Base-by-base conservation (phyloP, 2,797 vertebrate genomes). In the Falco novaeseelandiae region DNA sequence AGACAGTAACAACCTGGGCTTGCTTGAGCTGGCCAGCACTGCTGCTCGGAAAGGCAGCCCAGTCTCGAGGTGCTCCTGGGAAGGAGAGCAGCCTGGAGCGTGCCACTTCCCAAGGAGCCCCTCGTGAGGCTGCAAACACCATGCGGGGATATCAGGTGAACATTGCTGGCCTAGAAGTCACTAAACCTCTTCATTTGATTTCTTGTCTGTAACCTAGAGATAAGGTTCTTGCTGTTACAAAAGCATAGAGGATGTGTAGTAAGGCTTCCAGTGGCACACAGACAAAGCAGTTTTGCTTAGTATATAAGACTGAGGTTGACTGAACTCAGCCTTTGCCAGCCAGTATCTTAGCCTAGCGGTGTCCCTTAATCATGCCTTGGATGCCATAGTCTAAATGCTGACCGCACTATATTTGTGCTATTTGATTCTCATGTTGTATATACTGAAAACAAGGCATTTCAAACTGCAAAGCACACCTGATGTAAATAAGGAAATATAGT, bases 81-180 rank as follows among this genome's bases (percentile, higher is more conserved):
- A 89, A 76, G n/a, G 14, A 76, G 21, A 11, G 13, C 40, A 87
- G 8, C 42, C 23, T n/a, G 21, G 38, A 90, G 7, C 2, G 0
- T 11, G 8, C 3, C 12, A 3, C 16, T 71, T 81, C 49, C 59
- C 21, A 73, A 49, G 36, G 16, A 83, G 14, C 5, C 16, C 48
- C 30, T 26, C 0, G 1, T 1, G 3, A 81, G 34, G 34, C 52
- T 80, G 48, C 44, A 71, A 54, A 86, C 32, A 51, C 21, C 34
- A 27, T 0, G 0, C 16, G 14, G 22, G 9, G 6, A 27, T 49
- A n/a, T 30, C 3, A 3, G 29, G 14, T 81, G 40, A 70, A 61
- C 9, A 55, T 22, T 51, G 18, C 23, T 65, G 8, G 32, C 54
- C 49, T 52, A 40, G 74, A 87, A 83, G 34, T 74, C 57, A 48